Base-by-base conservation (phyloP, 2,113 vertebrate genomes). In the Aptenodytes patagonicus region DNA sequence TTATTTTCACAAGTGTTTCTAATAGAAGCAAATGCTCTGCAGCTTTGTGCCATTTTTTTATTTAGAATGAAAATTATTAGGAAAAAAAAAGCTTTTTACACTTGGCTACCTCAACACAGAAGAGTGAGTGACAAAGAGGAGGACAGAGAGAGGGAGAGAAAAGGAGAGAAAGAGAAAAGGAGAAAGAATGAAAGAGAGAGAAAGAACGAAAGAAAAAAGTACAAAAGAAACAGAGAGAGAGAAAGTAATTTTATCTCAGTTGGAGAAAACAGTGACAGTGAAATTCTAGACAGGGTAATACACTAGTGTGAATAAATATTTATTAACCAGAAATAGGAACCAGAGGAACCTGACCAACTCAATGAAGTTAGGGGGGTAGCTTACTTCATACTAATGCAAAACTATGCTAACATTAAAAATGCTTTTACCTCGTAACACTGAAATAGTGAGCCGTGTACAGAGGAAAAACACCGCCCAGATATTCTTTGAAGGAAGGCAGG, bases 1-100 rank as follows among this genome's bases (percentile, higher is more conserved):
- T 71, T 89, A 95, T 95, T 96, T 96, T 95, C 73, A 85, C 89
- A 94, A 95, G 70, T 94, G 84, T 89, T 95, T 91, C 87, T 96
- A 96, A 93, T 87, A 80, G 87, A 94, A 71, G 36, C 0, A 7
- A 94, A 85, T 31, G 29, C 60, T 84, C 26, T 81, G 47, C 60
- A 90, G 34, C 21, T 79, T 87, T 69, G 44, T 49, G 61, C 24
- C 47, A 36, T 34, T 88, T 73, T 42, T 64, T 70, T 31, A 69
- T 54, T 89, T 89, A n/a, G 46, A 92, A 60, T 65, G 40, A 64
- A 83, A 80, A 70, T 18, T 22, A 16, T 55, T 26, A 13, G 17
- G 32, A 26, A 71, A 38, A 62, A 54, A 34, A 20, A 46, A 31
- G 18, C 6, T 22, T 42, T 93, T 83, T 36, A 55, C 44, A 9